A percentile compares a stretch with the other conserved stretches of the same genome.
Evolutionary conservation across 2,113 vertebrate genomes (phyloP).

Genomic region (Menidia beryllina): DNA sequence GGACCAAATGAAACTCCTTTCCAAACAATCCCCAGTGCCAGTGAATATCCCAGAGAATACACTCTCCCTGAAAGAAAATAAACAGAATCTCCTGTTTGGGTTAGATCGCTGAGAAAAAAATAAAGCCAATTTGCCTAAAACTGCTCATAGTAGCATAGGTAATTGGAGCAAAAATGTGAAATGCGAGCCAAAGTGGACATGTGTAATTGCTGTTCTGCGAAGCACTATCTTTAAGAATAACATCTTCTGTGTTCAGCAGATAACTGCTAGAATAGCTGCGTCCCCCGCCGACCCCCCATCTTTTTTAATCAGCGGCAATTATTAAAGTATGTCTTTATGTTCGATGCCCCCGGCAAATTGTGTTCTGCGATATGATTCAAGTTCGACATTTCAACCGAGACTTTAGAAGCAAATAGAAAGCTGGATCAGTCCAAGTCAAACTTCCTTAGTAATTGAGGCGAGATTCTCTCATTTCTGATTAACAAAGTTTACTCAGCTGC

Average conservation of each 20-base stretch:
- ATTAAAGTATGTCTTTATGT: background rate
- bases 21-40: conserved; percentile 73
- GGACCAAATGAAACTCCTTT: conserved; percentile 69
- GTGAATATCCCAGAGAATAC: conserved; percentile 81
- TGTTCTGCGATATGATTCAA: conserved; percentile 1
- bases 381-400: conserved; percentile 1
- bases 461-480: conserved; percentile 26
- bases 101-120: conserved; percentile 72
- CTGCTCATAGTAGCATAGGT: conserved; percentile 57
- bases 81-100: conserved; percentile 79
- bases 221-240: conserved; percentile 21
- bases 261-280: conserved; percentile 5
- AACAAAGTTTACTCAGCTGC: conserved; percentile 58
- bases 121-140: conserved; percentile 72
- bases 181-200: conserved; percentile 64
- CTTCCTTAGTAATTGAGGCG: conserved; percentile 31
- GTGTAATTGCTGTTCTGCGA: conserved; percentile 56
- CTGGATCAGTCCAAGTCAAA: conserved; percentile 8
- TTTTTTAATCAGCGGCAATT: conserved; percentile 3
- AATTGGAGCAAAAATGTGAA: conserved; percentile 67
- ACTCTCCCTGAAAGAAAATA: conserved; percentile 79
- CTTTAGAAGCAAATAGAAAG: conserved; percentile 5
- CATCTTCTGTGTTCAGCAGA: conserved; percentile 30
- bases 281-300: no score
- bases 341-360: background rate